phyloP scores from a whole-genome alignment of 2,888 invertebrate genomes.

The Alloscopus bannaensis region DNA sequence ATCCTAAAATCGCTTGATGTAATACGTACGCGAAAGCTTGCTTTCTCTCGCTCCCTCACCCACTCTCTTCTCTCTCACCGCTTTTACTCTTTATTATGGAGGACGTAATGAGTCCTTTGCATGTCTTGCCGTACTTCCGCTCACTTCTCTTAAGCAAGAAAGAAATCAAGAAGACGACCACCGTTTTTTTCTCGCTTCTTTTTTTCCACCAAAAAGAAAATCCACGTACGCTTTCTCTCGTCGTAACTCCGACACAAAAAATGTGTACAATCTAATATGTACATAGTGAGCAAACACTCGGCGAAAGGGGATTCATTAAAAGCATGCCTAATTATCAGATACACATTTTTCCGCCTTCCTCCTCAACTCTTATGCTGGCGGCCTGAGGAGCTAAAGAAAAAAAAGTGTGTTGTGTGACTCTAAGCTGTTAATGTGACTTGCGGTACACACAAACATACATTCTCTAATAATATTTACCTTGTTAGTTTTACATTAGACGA shows the following conservation, averaged over 20 bases:
- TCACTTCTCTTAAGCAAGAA: constrained; percentile 49
- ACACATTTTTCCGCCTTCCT: constrained; percentile 58
- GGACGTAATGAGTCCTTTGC: constrained; percentile 73
- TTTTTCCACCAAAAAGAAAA: constrained; percentile 53
- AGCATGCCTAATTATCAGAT: constrained; percentile 73
- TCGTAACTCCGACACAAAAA: neutral
- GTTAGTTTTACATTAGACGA: no score
- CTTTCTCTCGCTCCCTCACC: constrained; percentile 17
- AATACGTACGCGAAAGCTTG: constrained; percentile 56
- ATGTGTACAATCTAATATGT: neutral
- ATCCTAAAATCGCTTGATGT: constrained; percentile 73
- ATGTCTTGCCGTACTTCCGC: constrained; percentile 72
- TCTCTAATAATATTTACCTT: constrained; percentile 31
- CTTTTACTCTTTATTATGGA: constrained; percentile 54
- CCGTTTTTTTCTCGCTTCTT: constrained; percentile 63
- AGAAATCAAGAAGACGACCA: constrained; percentile 73
- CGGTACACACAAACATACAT: constrained; percentile 23
- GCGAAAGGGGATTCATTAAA: constrained; percentile 73
- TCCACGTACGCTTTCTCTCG: neutral
- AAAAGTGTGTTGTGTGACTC: constrained; percentile 57
- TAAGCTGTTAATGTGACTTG: constrained; percentile 63
- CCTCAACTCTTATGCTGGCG: constrained; percentile 6
- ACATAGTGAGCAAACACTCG: constrained; percentile 5
- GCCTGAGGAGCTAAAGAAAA: no score
- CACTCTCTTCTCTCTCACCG: constrained; percentile 29